Percentiles rank a stretch among this genome's conserved stretches.
Evolutionary conservation across 2,888 invertebrate species (phyloP).

Genomic region (Eulithis prunata): DNA sequence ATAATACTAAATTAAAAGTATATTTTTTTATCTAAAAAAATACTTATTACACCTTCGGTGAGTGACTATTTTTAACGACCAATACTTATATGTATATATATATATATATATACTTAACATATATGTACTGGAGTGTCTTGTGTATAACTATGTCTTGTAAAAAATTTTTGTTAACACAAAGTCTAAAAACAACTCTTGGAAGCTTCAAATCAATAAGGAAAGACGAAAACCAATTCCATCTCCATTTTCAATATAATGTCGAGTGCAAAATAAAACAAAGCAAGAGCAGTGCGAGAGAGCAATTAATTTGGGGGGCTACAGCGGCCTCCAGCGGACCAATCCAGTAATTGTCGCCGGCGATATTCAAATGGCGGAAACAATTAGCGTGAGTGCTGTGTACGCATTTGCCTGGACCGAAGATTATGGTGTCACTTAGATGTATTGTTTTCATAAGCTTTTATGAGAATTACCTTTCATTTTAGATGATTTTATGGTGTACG

Average conservation of each 20-base stretch:
- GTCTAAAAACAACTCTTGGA: no score
- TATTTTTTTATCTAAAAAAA: no score
- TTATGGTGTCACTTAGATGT: constrained; percentile 26
- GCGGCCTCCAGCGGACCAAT: constrained; percentile 75
- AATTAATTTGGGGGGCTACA: constrained; percentile 77
- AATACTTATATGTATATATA: no score
- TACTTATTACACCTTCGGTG: no score
- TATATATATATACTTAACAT: no score
- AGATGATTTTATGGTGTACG: no score
- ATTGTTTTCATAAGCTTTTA: constrained; percentile 36
- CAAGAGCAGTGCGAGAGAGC: constrained; percentile 58
- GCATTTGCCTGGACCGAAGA: constrained; percentile 53
- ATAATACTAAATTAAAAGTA: no score
- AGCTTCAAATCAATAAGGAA: constrained; percentile 13
- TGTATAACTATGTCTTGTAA: no score
- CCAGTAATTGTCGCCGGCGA: constrained; percentile 80
- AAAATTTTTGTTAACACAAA: no score
- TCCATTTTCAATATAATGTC: constrained; percentile 53
- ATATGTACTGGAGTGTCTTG: no score
- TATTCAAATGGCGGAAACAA: constrained; percentile 85
- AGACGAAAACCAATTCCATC: constrained; percentile 35
- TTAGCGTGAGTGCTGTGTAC: constrained; percentile 79
- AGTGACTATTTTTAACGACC: no score
- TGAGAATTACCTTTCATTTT: constrained; percentile 24
- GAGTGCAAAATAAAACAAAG: constrained; percentile 73